Evolutionary conservation across 1,140 invertebrate species (phyloP).

Genomic region (Spodoptera frugiperda): DNA sequence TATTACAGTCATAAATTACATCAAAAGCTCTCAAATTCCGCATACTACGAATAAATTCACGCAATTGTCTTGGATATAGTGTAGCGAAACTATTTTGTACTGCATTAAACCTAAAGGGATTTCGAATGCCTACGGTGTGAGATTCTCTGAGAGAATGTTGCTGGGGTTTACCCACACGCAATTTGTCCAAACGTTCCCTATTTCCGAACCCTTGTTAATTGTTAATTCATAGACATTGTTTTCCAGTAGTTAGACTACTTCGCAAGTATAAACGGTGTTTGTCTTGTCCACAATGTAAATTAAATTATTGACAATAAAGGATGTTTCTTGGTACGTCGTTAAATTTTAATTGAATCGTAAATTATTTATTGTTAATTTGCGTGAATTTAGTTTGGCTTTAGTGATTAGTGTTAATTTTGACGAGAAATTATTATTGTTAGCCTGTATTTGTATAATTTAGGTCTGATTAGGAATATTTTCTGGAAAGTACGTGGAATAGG

Average conservation of each 20-base stretch:
- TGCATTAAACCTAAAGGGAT: slow-evolving; percentile 19
- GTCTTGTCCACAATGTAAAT: slow-evolving; percentile 53
- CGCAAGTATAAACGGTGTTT: slow-evolving; percentile 54
- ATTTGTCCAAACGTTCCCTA: slow-evolving; percentile 59
- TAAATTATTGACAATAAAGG: slow-evolving; percentile 54
- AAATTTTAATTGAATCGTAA: slow-evolving; percentile 30
- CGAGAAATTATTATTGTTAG: too few relatives aligned
- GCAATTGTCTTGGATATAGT: slow-evolving; percentile 28
- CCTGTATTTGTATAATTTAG: too few relatives aligned
- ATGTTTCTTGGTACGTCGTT: slow-evolving; percentile 28
- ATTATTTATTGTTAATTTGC: slow-evolving; percentile 20
- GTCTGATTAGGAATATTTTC: too few relatives aligned
- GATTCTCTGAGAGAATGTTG: slow-evolving; percentile 12
- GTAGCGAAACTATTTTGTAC: slow-evolving; percentile 33
- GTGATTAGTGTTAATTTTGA: background rate
- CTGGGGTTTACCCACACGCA: slow-evolving; percentile 53
- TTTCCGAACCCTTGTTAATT: slow-evolving; percentile 61
- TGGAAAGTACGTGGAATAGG: too few relatives aligned
- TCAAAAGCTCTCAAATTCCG: background rate
- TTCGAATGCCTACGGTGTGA: slow-evolving; percentile 25
- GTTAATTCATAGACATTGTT: slow-evolving; percentile 70
- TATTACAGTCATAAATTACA: slow-evolving; percentile 2
- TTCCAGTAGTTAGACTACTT: slow-evolving; percentile 59
- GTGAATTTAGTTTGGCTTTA: background rate
- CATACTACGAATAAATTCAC: background rate